Evolutionary conservation across 2,113 vertebrate species (phyloP).

Genomic region (Calonectris borealis): DNA sequence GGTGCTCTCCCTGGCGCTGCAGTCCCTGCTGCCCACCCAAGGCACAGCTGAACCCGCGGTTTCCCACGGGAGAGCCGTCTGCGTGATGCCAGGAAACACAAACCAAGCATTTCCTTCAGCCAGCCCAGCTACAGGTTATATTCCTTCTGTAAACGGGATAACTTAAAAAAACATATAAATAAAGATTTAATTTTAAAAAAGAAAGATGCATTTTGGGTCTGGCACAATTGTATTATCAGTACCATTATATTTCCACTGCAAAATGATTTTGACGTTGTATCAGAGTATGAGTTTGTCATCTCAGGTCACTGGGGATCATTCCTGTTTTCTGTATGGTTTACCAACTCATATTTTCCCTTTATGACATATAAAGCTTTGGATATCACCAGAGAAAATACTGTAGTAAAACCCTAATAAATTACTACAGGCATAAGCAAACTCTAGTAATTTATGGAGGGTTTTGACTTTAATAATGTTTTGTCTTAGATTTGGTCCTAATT

Average conservation of each 20-base stretch:
- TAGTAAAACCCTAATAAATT: conserved; percentile 69
- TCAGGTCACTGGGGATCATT: conserved; percentile 5
- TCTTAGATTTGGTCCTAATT: conserved; percentile 75
- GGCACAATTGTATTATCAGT: not conserved
- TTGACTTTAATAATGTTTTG: conserved; percentile 78
- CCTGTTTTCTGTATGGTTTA: not conserved
- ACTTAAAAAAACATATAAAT: not conserved
- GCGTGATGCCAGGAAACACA: not conserved
- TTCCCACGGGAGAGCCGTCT: fast-evolving
- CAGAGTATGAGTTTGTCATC: not conserved
- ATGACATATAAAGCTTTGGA: conserved; percentile 52
- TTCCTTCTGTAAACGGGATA: not conserved
- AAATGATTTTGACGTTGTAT: not conserved
- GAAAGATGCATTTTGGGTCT: not conserved
- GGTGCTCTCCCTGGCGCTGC: not conserved
- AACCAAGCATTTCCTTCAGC: not conserved
- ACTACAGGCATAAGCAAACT: conserved; percentile 57
- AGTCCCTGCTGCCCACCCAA: not conserved
- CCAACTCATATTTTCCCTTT: conserved; percentile 42
- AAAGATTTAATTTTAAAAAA: not conserved
- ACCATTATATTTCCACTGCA: not conserved
- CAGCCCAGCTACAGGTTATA: not conserved
- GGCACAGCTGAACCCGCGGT: not conserved
- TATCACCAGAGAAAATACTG: conserved; percentile 57
- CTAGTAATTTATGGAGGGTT: conserved; percentile 66